These are phyloP conservation scores for Hemiscyllium ocellatum DNA, from an alignment of 2,113 vertebrate genomes.

Conservation along the genomic window DNA sequence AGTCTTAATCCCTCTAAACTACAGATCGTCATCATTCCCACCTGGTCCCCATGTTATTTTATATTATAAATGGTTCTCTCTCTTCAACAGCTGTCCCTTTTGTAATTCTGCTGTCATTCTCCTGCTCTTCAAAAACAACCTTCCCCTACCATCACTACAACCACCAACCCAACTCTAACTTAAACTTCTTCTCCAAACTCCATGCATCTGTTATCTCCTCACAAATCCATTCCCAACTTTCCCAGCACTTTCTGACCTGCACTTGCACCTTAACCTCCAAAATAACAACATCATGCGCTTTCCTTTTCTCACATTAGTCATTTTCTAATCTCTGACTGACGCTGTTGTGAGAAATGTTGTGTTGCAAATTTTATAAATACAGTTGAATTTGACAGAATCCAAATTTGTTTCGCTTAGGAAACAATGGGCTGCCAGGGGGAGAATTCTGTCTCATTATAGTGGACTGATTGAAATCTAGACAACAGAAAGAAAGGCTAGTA, in stretches of 20 bases:
- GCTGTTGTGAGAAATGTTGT: not conserved
- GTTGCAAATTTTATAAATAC: conserved; percentile 13
- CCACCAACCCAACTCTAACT: no score
- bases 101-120: no score
- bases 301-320: conserved; percentile 7
- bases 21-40: not conserved
- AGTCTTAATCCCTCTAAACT: not conserved
- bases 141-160: no score
- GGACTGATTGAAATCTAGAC: conserved; percentile 6
- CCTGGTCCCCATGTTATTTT: no score
- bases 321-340: not conserved
- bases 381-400: not conserved
- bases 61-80: no score
- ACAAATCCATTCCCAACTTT: no score
- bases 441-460: not conserved
- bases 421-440: not conserved
- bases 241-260: not conserved
- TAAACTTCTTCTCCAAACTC: no score
- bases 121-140: no score
- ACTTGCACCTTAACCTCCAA: not conserved
- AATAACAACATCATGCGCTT: not conserved
- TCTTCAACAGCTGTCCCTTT: no score
- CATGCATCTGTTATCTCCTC: no score
- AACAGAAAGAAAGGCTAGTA: not conserved
- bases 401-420: conserved; percentile 1